Evolutionary conservation across 2,797 vertebrate genomes (phyloP).

Genomic region (Eremophila alpestris): DNA sequence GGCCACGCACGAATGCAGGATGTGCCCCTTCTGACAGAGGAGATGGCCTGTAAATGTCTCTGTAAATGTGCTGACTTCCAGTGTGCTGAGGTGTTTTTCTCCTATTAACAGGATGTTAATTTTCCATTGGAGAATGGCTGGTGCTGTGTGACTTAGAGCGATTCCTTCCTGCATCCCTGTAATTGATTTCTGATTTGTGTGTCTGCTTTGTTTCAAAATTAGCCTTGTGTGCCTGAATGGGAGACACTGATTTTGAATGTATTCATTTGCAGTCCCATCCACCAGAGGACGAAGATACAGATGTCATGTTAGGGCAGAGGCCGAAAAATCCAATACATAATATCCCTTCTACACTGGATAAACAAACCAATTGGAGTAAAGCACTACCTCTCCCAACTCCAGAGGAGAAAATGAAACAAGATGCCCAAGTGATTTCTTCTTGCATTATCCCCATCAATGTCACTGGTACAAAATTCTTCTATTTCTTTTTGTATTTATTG

Average conservation of each 20-base stretch:
- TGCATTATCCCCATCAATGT: constrained; percentile 98
- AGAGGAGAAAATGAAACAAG: constrained; percentile 95
- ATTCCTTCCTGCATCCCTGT: constrained; percentile 37
- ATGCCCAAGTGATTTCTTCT: constrained; percentile 92
- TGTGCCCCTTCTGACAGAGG: not conserved
- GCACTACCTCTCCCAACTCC: constrained; percentile 95
- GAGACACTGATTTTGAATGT: constrained; percentile 70
- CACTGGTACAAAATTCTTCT: constrained; percentile 88
- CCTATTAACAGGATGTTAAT: not conserved
- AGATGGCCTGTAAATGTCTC: not conserved
- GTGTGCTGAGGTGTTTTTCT: not conserved
- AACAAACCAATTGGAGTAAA: constrained; percentile 98
- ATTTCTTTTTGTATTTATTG: constrained; percentile 65
- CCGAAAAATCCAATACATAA: constrained; percentile 94
- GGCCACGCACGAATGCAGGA: not conserved
- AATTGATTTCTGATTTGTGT: constrained; percentile 55
- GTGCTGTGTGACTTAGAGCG: not conserved
- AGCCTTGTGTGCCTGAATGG: constrained; percentile 14
- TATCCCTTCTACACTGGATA: constrained; percentile 96
- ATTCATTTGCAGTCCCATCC: constrained; percentile 87
- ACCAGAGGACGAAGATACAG: constrained; percentile 87
- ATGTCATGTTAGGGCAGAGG: constrained; percentile 91
- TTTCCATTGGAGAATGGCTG: not conserved
- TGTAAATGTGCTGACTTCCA: not conserved
- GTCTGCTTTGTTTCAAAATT: constrained; percentile 52